A percentile compares a stretch with the other conserved stretches of the same genome.
These are phyloP conservation scores for Drosophila atroscutellata DNA, from an alignment of 2,888 invertebrate species.

Conservation along the genomic window DNA sequence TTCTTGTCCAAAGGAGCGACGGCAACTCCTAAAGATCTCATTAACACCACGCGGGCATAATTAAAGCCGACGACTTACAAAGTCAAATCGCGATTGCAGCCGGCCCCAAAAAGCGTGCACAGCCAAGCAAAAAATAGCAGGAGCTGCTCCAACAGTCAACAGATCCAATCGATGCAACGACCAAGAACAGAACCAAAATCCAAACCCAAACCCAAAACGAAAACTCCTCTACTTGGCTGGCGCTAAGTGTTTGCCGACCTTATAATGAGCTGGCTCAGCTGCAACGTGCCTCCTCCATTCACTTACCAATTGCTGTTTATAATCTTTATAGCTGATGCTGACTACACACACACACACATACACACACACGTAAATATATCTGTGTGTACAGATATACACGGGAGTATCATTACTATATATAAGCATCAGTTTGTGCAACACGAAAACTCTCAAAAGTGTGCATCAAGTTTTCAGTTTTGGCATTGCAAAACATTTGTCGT, in stretches of 20 bases:
- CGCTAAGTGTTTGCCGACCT: slow-evolving; percentile 72
- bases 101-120: slow-evolving; percentile 59
- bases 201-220: slow-evolving; percentile 10
- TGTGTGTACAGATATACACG: slow-evolving; percentile 3
- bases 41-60: slow-evolving; percentile 84
- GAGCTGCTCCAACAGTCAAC: slow-evolving; percentile 27
- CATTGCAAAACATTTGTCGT: slow-evolving; percentile 61
- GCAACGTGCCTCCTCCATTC: slow-evolving; percentile 43
- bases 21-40: slow-evolving; percentile 82
- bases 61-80: slow-evolving; percentile 82
- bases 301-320: slow-evolving; percentile 65
- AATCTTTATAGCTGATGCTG: slow-evolving; percentile 67
- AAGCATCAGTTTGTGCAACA: slow-evolving; percentile 7
- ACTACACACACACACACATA: slow-evolving; percentile 13
- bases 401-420: slow-evolving; percentile 1
- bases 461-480: slow-evolving; percentile 42
- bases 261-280: slow-evolving; percentile 63
- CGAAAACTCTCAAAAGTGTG: slow-evolving; percentile 40
- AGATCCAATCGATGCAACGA: slow-evolving; percentile 72
- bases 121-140: slow-evolving; percentile 29
- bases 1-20: slow-evolving; percentile 19
- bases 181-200: slow-evolving; percentile 18
- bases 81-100: slow-evolving; percentile 80
- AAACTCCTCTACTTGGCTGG: slow-evolving; percentile 48
- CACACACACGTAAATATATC: not conserved